Base-by-base conservation (phyloP, 2,888 invertebrate genomes). In the Colletes collaris region DNA sequence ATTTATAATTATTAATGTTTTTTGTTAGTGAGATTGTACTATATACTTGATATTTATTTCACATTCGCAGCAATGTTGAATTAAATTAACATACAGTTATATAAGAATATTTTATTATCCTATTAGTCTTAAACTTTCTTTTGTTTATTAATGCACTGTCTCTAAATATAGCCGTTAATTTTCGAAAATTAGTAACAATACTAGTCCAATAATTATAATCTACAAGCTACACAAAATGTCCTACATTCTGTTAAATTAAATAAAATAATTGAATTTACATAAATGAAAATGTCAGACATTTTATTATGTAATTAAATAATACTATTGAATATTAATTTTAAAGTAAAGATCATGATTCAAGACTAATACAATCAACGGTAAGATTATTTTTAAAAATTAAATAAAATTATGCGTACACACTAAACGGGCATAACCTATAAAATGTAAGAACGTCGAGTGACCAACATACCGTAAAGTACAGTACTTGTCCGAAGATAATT, bases 341-440 rank as follows among this genome's bases (percentile, higher is more conserved):
- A 3, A 0, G n/a, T 10, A 58, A 53, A 27, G 16, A 52, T 63
- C 52, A n/a, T 3, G 6, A 11, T 10, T 37, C 2, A 10, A 13
- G 8, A 16, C 46, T 5, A 10, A 58, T 58, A 4, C 0, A 27
- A 44, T 16, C 16, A 37, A 27, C 4, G 35, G 49, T 16, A 58
- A 40, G 4, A 67, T 40, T 53, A 16, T 50, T 7, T 8, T 67
- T 13, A 2, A 64, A 63, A 64, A 37, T 56, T 44, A 19, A 58
- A 27, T 53, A 44, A 55, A 64, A 66, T 66, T 64, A 60, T 53
- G 37, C 44, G 16, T 16, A 71, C 64, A 62, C 52, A 65, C 19
- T 6, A 49, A 37, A 16, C 8, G 16, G n/a, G 56, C 52, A 69
- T 84, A 84, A 84, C 84, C 84, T 84, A 75, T 3, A 60, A 55